Evolutionary conservation across 2,888 invertebrate species (phyloP).

Genomic region (Rhimphoctona megacephalus): DNA sequence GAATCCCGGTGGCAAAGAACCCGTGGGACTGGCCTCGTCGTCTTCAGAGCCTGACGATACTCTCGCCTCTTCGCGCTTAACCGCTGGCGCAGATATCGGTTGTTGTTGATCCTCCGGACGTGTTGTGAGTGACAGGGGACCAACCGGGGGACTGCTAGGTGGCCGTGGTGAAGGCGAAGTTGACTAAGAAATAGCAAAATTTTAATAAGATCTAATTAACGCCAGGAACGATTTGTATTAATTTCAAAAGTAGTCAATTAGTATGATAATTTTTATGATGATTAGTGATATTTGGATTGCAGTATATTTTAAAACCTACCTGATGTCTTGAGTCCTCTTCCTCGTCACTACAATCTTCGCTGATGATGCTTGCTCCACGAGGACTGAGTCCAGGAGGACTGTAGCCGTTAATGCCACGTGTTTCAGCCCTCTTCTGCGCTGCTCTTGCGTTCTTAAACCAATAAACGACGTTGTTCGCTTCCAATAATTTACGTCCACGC

Average conservation of each 20-base stretch:
- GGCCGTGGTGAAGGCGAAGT: slow-evolving; percentile 82
- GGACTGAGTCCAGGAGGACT: slow-evolving; percentile 84
- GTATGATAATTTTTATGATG: neutral
- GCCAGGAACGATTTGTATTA: neutral
- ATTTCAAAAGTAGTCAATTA: too few species aligned
- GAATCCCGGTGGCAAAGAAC: slow-evolving; percentile 88
- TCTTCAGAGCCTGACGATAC: slow-evolving; percentile 85
- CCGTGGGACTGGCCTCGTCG: slow-evolving; percentile 86
- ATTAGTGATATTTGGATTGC: neutral
- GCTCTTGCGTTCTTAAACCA: slow-evolving; percentile 99
- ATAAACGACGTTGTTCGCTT: slow-evolving; percentile 98
- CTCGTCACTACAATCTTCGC: slow-evolving; percentile 84
- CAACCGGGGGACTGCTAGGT: slow-evolving; percentile 80
- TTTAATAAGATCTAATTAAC: neutral
- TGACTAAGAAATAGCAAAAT: slow-evolving; percentile 74
- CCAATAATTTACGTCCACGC: slow-evolving; percentile 96
- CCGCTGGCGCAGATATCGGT: slow-evolving; percentile 79
- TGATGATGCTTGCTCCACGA: slow-evolving; percentile 84
- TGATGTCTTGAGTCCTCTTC: slow-evolving; percentile 86
- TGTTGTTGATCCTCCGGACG: slow-evolving; percentile 82
- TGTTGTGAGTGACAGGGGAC: slow-evolving; percentile 82
- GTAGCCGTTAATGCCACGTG: slow-evolving; percentile 85
- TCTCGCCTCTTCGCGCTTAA: slow-evolving; percentile 81
- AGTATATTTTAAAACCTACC: slow-evolving; percentile 76
- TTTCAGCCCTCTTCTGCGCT: slow-evolving; percentile 96